Percentiles rank a stretch among this genome's conserved stretches.
Conservation (phyloP, 2,888 invertebrate species). For the Hemithea aestivaria region DNA sequence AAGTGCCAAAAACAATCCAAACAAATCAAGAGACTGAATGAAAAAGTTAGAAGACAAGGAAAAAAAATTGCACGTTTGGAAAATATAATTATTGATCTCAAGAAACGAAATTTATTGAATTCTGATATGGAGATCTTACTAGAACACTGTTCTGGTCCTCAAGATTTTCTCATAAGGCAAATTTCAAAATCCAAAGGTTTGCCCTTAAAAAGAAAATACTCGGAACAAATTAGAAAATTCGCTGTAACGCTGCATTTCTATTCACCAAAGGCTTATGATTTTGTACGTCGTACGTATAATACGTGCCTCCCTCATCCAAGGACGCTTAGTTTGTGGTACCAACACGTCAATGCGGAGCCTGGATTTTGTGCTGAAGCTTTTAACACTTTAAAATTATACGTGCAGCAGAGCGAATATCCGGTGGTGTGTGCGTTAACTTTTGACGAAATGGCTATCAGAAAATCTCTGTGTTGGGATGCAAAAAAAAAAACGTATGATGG, state of each 20-base stretch:
- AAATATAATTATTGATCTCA: no score
- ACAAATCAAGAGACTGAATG: neutral
- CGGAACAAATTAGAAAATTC: slow-evolving; percentile 6
- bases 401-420: neutral
- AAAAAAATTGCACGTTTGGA: no score
- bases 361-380: slow-evolving; percentile 8
- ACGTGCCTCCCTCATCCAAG: slow-evolving; percentile 8
- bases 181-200: slow-evolving; percentile 3
- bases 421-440: neutral
- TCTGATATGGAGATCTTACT: neutral
- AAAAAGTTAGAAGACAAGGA: no score
- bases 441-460: neutral
- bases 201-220: slow-evolving; percentile 4
- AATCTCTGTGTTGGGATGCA: slow-evolving; percentile 7
- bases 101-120: no score
- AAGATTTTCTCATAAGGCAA: slow-evolving; percentile 4
- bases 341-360: slow-evolving; percentile 3
- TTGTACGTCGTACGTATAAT: slow-evolving; percentile 6
- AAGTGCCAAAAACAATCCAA: neutral
- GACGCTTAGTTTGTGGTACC: slow-evolving; percentile 6
- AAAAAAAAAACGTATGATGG: slow-evolving; percentile 3
- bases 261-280: slow-evolving; percentile 10
- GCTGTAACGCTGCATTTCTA: slow-evolving; percentile 1
- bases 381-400: slow-evolving; percentile 2
- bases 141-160: slow-evolving; percentile 1